These are phyloP conservation scores for Dendrolimus kikuchii DNA, from an alignment of 1,140 invertebrate genomes.

Conservation along the genomic window DNA sequence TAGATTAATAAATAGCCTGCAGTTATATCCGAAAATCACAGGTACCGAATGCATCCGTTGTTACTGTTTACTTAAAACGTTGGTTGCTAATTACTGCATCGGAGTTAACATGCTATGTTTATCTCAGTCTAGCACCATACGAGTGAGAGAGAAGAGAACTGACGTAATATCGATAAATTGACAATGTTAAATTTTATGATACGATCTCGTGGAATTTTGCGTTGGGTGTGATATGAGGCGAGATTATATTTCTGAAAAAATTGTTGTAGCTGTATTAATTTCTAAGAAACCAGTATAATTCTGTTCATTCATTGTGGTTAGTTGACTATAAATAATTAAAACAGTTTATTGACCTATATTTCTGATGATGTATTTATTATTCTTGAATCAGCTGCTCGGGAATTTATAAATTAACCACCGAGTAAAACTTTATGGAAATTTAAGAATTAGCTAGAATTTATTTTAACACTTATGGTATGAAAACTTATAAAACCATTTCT, in stretches of 20 bases:
- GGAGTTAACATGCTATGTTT: slow-evolving; percentile 27
- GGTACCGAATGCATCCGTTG: slow-evolving; percentile 18
- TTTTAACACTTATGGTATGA: too few species aligned
- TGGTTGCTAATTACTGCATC: slow-evolving; percentile 40
- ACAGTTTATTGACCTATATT: too few species aligned
- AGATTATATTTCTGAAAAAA: slow-evolving; percentile 9
- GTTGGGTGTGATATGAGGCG: slow-evolving; percentile 23
- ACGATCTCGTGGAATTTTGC: slow-evolving; percentile 25
- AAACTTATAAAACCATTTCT: too few species aligned
- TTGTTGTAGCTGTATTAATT: neutral
- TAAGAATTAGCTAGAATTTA: too few species aligned
- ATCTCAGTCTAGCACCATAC: slow-evolving; percentile 14
- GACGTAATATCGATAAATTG: slow-evolving; percentile 34
- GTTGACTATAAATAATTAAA: too few species aligned
- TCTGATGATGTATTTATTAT: too few species aligned
- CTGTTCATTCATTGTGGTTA: too few species aligned
- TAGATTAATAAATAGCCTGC: slow-evolving; percentile 6
- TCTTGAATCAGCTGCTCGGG: too few species aligned
- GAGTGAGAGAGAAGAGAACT: slow-evolving; percentile 19
- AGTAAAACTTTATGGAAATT: too few species aligned
- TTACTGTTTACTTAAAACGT: slow-evolving; percentile 45
- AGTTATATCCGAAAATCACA: slow-evolving; percentile 22
- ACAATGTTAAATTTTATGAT: slow-evolving; percentile 56
- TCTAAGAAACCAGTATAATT: neutral
- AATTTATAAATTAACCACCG: too few species aligned